These are phyloP conservation scores for Pseudachorutes palmiensis DNA, from an alignment of 1,140 invertebrate species.

Conservation along the genomic window DNA sequence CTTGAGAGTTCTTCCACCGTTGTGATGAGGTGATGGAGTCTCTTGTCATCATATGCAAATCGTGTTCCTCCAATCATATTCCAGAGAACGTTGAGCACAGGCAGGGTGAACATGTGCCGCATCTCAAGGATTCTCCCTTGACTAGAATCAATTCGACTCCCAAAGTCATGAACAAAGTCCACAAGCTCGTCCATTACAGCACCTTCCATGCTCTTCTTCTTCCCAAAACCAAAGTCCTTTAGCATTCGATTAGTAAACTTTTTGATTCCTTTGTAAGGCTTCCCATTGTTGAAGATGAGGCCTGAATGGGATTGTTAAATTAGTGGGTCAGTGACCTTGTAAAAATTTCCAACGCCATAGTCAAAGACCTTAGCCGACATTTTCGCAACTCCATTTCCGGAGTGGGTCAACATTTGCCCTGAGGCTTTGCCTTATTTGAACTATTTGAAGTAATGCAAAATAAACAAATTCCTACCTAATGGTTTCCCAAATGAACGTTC, in stretches of 20 bases:
- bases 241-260: conserved; percentile 29
- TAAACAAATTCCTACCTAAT: conserved; percentile 22
- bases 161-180: conserved; percentile 34
- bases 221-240: conserved; percentile 36
- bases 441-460: not conserved
- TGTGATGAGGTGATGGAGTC: conserved; percentile 24
- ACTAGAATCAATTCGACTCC: conserved; percentile 15
- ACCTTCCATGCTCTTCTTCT: conserved; percentile 33
- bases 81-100: conserved; percentile 37
- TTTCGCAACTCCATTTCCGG: not conserved
- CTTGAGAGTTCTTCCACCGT: conserved; percentile 29
- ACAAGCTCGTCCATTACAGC: conserved; percentile 34
- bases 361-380: not conserved
- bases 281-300: conserved; percentile 35
- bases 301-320: conserved; percentile 18
- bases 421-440: not conserved
- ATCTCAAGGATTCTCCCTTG: conserved; percentile 20
- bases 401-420: not conserved
- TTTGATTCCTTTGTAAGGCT: conserved; percentile 30
- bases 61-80: conserved; percentile 33
- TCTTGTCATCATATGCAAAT: conserved; percentile 34
- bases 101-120: conserved; percentile 34
- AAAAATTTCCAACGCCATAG: not conserved
- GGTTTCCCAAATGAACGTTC: conserved; percentile 34
- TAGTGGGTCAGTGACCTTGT: not conserved